Evolutionary conservation across 2,797 vertebrate genomes (phyloP).

Genomic region (Furcifer pardalis): DNA sequence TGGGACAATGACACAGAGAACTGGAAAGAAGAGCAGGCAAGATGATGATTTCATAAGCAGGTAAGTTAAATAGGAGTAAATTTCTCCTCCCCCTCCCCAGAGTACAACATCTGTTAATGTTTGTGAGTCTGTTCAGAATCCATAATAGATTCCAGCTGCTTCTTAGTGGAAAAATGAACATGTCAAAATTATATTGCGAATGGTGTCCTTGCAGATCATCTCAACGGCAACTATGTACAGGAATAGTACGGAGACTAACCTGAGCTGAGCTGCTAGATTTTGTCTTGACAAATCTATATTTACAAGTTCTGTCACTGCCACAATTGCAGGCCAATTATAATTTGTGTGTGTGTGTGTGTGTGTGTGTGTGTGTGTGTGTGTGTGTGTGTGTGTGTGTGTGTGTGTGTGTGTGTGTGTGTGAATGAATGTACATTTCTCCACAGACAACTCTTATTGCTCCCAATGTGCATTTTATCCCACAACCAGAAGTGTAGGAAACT

Average conservation of each 20-base stretch:
- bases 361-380: neutral
- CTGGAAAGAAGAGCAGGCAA: neutral
- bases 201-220: constrained; percentile 59
- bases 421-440: neutral
- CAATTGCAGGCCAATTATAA: constrained; percentile 3
- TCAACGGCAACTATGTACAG: constrained; percentile 52
- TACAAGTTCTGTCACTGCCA: constrained; percentile 16
- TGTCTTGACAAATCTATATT: constrained; percentile 18
- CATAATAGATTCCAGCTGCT: constrained; percentile 60
- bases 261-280: neutral
- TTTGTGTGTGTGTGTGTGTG: neutral
- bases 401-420: neutral
- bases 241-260: constrained; percentile 28
- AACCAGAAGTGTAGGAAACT: neutral
- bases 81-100: neutral
- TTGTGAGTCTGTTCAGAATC: constrained; percentile 61
- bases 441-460: neutral
- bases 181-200: constrained; percentile 58
- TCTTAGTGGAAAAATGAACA: constrained; percentile 67
- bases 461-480: neutral
- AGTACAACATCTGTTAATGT: constrained; percentile 51
- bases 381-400: no score
- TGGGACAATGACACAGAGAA: neutral
- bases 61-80: constrained; percentile 14
- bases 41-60: neutral